Evolutionary conservation across 2,888 invertebrate species (phyloP), one percentile per base, ranked within the genome.

Genomic region (Anorthoa munda): DNA sequence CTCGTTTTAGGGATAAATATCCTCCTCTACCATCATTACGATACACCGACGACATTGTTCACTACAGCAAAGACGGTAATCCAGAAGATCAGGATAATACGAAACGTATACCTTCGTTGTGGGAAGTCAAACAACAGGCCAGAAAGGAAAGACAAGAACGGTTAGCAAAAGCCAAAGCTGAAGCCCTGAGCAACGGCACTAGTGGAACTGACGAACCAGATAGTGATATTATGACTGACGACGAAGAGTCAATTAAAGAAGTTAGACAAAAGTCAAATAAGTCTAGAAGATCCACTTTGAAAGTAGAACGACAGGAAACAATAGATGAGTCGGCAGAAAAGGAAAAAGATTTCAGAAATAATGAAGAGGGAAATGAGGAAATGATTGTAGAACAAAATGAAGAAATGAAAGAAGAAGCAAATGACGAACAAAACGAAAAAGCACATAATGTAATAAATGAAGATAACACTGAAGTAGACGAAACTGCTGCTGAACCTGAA

Each of bases 1-100:
- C 12, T 15, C 53, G 66, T 92, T 89, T 4, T 86, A 94, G 94
- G 77, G 91, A 91, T 11, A 90, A 90, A 68, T 94, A 92, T 75
- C 84, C 91, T 13, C 84, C 86, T 13, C 81, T 88, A 55, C 90
- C 92, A 7, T 60, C 77, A n/a, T 45, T 90, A 5, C 87, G 89
- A 79, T 86, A 84, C 58, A 86, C 88, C 45, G 90, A 92, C 1
- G 91, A 89, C 60, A 76, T 91, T 60, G 70, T 89, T 55, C 82
- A 83, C 9, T 86, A 86, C 26, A 76, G 86, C 26, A 86, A 68
- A 70, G 87, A 85, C 23, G 81, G 73, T 18, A 79, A 81, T 18
- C 31, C 68, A 46, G 71, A 76, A 31, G 77, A 78, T 39, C 56
- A 77, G 45, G 71, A 79, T 18, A 70, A 61, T 21, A 78, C 85